Conservation (phyloP, 1,140 invertebrate species). For the Halesus radiatus region DNA sequence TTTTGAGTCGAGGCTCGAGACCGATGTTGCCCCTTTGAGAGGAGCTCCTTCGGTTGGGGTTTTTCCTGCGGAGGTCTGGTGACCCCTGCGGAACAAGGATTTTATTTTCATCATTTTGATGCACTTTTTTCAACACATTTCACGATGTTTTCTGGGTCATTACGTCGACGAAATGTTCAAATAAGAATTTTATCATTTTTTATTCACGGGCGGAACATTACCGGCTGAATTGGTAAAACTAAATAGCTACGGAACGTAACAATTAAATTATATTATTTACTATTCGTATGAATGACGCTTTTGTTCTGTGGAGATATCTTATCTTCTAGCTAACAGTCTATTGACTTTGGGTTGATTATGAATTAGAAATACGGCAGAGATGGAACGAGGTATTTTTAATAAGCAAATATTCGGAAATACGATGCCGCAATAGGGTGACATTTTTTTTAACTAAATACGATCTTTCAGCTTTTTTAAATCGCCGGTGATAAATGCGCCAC, state of each 20-base stretch:
- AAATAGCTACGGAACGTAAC: background rate
- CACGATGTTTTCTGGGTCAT: conserved; percentile 19
- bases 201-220: too few species aligned
- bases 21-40: conserved; percentile 68
- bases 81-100: conserved; percentile 84
- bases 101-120: conserved; percentile 85
- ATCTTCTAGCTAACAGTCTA: background rate
- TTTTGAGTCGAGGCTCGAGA: conserved; percentile 70
- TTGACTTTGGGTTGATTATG: too few species aligned
- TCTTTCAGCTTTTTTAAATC: too few species aligned
- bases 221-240: too few species aligned
- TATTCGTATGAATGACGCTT: background rate
- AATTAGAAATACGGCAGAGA: background rate
- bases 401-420: too few species aligned
- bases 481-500: too few species aligned
- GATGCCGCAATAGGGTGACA: too few species aligned
- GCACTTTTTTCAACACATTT: conserved; percentile 36
- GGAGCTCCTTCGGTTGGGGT: conserved; percentile 60
- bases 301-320: background rate
- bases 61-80: conserved; percentile 68
- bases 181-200: background rate
- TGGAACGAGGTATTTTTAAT: background rate
- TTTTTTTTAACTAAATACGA: too few species aligned
- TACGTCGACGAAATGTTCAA: background rate
- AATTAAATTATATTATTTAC: background rate